Evolutionary conservation across 92 coral and sea anemone species (phyloP), one percentile per base, ranked within the genome.

Genomic region (Parazoanthus atlanticus): DNA sequence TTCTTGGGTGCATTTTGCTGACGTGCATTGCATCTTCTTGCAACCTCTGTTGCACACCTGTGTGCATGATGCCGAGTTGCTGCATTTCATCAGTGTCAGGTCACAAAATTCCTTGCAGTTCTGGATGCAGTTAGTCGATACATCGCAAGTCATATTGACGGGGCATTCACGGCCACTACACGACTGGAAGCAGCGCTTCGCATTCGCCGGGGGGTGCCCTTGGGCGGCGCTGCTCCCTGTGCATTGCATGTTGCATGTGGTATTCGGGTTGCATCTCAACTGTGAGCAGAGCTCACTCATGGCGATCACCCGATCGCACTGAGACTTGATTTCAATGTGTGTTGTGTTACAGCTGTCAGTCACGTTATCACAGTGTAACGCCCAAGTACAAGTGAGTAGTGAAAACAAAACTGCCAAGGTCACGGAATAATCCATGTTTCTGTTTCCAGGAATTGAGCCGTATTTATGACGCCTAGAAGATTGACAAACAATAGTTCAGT

Each of bases 241-340:
- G 87, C 87, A 84, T 25, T 70, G 61, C 87, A 84, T 84, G 66
- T 84, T 69, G 79, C 87, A 84, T 8, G 78, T n/a, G n/a, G 67
- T n/a, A 71, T 84, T 84, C 26, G 31, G 66, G 69, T 72, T 29
- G 41, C 87, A 84, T 13, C 74, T 25, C 54, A 52, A 47, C 40
- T 84, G 87, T 17, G 15, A 25, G 77, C 87, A 84, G 8, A 84
- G 64, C 66, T 28, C 79, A 4, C 46, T 34, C 8, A 84, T 6
- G 29, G 78, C 15, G 16, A 23, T 43, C 12, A 43, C 76, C 6
- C 61, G 78, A 12, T 84, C 87, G 77, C 87, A 84, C 12, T 10
- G 66, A 31, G 76, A 70, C 65, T 26, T 69, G 52, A 46, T 30
- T 70, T 70, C 87, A 16, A 67, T 29, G 17, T 70, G 74, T 71